Conservation (phyloP, 2,888 invertebrate species). For the Spilarctia lutea region DNA sequence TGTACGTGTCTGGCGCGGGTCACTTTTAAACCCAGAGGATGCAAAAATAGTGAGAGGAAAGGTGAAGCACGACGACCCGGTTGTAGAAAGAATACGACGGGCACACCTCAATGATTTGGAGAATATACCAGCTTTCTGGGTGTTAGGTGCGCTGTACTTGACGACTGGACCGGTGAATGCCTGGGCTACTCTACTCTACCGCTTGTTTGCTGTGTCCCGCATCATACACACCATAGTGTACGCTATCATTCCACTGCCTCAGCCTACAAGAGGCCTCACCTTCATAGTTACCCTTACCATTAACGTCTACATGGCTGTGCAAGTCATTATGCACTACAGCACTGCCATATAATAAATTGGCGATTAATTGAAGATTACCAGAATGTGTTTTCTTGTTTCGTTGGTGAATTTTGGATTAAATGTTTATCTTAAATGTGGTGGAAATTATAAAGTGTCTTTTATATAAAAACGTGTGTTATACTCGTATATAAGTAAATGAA, state of each 20-base stretch:
- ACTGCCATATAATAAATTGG: slow-evolving; percentile 41
- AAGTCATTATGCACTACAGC: slow-evolving; percentile 64
- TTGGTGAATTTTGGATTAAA: neutral
- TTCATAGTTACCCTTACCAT: slow-evolving; percentile 63
- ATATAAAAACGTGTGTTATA: neutral
- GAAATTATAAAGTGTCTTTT: neutral
- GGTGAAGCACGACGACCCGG: slow-evolving; percentile 64
- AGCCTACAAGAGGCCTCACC: slow-evolving; percentile 80
- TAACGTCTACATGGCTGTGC: slow-evolving; percentile 72
- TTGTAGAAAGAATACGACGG: slow-evolving; percentile 73
- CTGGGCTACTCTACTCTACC: slow-evolving; percentile 61
- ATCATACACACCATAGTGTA: slow-evolving; percentile 89
- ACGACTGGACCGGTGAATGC: slow-evolving; percentile 81
- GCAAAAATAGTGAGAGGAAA: neutral
- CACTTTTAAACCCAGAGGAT: slow-evolving; percentile 10
- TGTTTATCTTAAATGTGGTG: neutral
- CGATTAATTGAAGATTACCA: neutral
- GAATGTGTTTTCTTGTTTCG: neutral
- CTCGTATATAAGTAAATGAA: neutral
- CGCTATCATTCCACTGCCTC: slow-evolving; percentile 87
- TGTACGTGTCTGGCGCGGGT: neutral
- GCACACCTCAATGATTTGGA: slow-evolving; percentile 91
- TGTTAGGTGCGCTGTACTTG: slow-evolving; percentile 87
- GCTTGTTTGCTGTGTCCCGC: slow-evolving; percentile 85
- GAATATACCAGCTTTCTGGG: slow-evolving; percentile 89